Evolutionary conservation across 2,113 vertebrate species (phyloP), one percentile per base, ranked within the genome.

Genomic region (Rutilus rutilus): DNA sequence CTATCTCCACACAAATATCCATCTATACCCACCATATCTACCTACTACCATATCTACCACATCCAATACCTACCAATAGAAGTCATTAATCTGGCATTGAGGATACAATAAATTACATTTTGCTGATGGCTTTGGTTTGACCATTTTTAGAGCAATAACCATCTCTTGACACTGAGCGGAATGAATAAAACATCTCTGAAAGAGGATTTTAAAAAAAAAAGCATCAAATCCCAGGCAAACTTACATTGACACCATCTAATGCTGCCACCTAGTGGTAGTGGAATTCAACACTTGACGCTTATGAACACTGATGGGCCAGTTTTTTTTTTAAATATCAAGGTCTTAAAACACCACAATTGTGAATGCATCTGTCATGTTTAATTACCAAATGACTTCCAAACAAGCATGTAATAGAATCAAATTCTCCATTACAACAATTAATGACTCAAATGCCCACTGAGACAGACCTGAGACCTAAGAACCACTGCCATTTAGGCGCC

Each of bases 251-350:
- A 25, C 36, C 60, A 86, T 84, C 75, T 69, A 57, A 90, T 89
- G 88, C 92, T 95, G 94, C 93, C 94, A 91, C 86, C 94, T 94
- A 33, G 79, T 91, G 94, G 67, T 87, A 57, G 9, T 67, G 0
- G 25, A 50, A 6, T 47, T 82, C 17, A 23, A 65, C 9, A 36
- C 17, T 79, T 79, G 33, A 71, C 3, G 23, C 12, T 39, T 36
- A n/a, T 59, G 15, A 27, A 39, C 57, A 60, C n/a, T 60, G 36
- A 79, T 25, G 10, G 33, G 54, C 2, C 33, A 2, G 15, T 50
- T 67, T 82, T 50, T n/a, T 65, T 82, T 71, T 36, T 17, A n/a
- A 50, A 7, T 6, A 73, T 69, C 19, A 1, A 21, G 45, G 27
- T 14, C 33, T 1, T 36, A n/a, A 69, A 82, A 52, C 11, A 57